Base-by-base conservation (phyloP, 2,888 invertebrate genomes). In the Belgica antarctica region DNA sequence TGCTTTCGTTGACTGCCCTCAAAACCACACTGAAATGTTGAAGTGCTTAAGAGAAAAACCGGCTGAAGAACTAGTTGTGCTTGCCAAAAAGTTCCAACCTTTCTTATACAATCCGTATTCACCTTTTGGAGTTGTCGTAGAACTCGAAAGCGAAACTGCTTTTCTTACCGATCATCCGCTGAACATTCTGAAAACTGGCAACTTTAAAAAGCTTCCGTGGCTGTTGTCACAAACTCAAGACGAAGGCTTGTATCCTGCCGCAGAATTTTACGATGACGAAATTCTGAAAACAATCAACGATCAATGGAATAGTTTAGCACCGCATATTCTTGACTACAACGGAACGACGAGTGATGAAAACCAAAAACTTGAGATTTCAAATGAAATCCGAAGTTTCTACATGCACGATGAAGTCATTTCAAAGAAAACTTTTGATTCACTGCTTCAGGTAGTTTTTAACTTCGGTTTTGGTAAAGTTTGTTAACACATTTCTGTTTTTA, bases 231-330 rank as follows among this genome's bases (percentile, higher is more conserved):
- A 87, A 61, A 86, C 87, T 0, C 83, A 85, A 22, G 85, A 89
- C 65, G 92, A 92, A 77, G 91, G 91, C 70, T 80, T 89, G 19
- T 89, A 88, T 74, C 89, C 89, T 27, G 87, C 85, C 46, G 72
- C 74, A 74, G 80, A 79, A 59, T 77, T 83, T n/a, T 73, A 81
- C 65, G 73, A 82, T 5, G 78, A 82, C 0, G 77, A 79, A 1
- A 73, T 81, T 8, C 77, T 87, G 2, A 75, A 79, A 10, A 82
- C 84, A 34, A 75, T 87, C 61, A 84, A 86, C 62, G 75, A 80
- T 0, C 81, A 83, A 34, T 89, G 87, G 84, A 81, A 83, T 10
- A 78, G 83, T 24, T 57, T 87, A n/a, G 85, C 86, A 1, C 85
- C 86, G 57, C 77, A 82, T 73, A 82, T 86, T 12, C n/a, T 68